These are phyloP conservation scores for Scytalopus superciliaris DNA, from an alignment of 2,113 vertebrate genomes.

Conservation along the genomic window DNA sequence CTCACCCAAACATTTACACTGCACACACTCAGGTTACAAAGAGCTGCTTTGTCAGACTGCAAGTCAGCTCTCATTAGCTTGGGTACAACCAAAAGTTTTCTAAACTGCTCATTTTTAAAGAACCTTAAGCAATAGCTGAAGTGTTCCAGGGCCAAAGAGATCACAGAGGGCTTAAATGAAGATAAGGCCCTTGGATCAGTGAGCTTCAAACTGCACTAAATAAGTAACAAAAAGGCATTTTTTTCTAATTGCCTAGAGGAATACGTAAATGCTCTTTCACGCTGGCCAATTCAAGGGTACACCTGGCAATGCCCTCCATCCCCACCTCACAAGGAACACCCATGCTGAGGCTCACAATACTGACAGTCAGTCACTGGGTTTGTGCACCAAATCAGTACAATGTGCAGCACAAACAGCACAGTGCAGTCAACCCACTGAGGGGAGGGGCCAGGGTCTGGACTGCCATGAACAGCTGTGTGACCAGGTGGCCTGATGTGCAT, in stretches of 20 bases:
- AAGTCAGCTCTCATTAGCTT: neutral
- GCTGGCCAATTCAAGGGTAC: neutral
- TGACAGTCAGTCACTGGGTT: fast-evolving
- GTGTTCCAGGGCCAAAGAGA: neutral
- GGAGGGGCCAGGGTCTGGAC: neutral
- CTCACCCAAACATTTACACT: neutral
- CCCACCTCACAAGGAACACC: neutral
- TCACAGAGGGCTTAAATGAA: neutral
- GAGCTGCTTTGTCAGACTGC: too few relatives aligned
- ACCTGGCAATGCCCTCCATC: neutral
- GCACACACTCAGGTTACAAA: neutral
- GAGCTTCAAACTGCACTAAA: neutral
- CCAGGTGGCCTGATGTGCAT: fast-evolving
- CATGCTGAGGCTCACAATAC: fast-evolving
- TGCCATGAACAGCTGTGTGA: fast-evolving
- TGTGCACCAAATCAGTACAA: neutral
- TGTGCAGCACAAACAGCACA: fast-evolving
- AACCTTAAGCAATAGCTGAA: neutral
- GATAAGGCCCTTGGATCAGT: neutral
- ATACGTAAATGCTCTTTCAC: fast-evolving
- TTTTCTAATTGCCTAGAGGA: neutral
- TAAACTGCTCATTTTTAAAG: neutral
- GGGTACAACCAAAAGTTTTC: neutral
- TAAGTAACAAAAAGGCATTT: neutral
- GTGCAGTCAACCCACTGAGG: neutral